Percentiles rank a stretch among this genome's conserved stretches.
Conservation (phyloP, 1,140 invertebrate species). For the Chironomus tepperi region DNA sequence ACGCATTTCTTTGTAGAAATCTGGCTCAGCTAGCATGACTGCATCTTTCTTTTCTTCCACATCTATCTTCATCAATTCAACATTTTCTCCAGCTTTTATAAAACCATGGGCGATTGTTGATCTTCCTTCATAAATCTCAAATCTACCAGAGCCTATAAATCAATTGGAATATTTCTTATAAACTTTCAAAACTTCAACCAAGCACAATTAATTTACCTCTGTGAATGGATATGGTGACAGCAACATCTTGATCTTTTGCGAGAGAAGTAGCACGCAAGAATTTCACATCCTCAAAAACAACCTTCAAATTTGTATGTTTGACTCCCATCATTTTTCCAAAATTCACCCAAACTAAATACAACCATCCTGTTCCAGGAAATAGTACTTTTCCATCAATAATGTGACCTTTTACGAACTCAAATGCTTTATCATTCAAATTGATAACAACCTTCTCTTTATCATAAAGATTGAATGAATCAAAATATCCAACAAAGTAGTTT, state of each 20-base stretch:
- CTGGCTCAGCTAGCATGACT: slow-evolving; percentile 45
- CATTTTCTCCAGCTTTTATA: slow-evolving; percentile 48
- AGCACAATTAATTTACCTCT: too few relatives aligned
- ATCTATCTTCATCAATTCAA: slow-evolving; percentile 40
- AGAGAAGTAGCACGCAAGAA: slow-evolving; percentile 78
- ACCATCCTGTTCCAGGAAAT: slow-evolving; percentile 83
- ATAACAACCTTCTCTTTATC: slow-evolving; percentile 50
- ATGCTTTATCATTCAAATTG: slow-evolving; percentile 56
- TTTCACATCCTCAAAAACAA: slow-evolving; percentile 79
- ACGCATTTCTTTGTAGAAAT: slow-evolving; percentile 87
- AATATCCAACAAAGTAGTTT: slow-evolving; percentile 47
- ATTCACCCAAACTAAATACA: slow-evolving; percentile 80
- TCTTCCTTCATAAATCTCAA: slow-evolving; percentile 75
- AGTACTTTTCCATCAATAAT: slow-evolving; percentile 80
- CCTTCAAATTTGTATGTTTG: slow-evolving; percentile 59
- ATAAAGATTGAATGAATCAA: slow-evolving; percentile 31
- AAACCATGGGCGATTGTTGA: slow-evolving; percentile 66
- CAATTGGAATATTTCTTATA: neutral
- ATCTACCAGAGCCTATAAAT: slow-evolving; percentile 64
- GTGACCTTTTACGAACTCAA: slow-evolving; percentile 73
- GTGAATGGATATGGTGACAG: slow-evolving; percentile 73
- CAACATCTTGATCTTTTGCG: slow-evolving; percentile 55
- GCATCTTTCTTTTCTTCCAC: neutral
- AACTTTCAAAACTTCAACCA: too few relatives aligned
- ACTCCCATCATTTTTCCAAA: slow-evolving; percentile 66